Base-by-base conservation (phyloP, 2,888 invertebrate species). In the Dryococelus australis region DNA sequence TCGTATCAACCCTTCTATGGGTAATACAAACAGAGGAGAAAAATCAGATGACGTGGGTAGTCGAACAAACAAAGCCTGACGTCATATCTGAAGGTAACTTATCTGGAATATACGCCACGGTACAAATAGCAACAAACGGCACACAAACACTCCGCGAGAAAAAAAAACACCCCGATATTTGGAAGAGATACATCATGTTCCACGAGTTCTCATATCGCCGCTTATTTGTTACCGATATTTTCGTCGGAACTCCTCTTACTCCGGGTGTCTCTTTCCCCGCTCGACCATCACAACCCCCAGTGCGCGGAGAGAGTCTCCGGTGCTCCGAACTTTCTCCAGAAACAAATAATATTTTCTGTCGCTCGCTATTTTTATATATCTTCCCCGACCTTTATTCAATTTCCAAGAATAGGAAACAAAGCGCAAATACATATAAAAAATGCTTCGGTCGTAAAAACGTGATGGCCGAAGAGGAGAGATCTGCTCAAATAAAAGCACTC, bases 181-280 rank as follows among this genome's bases (percentile, higher is more conserved):
- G 24, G 65, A 65, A 65, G 65, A 65, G 65, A 65, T 65, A 16
- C n/a, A 24, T 24, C 65, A 24, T 24, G 65, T n/a, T 24, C 24
- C 24, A 16, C 65, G 65, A 65, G 65, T 65, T 65, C n/a, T 65
- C 86, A 65, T 79, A 79, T 78, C 86, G 35, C n/a, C 86, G 79
- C 86, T 86, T 86, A 86, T 79, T 79, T 78, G 86, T 43, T 86
- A 86, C 79, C 86, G 43, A 79, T 86, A 43, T 86, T 43, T 84
- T 65, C 85, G 43, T 8, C 65, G 65, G 65, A 65, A 65, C 65
- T 65, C 65, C n/a, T 51, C 8, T n/a, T n/a, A n/a, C 51, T 65
- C 65, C 65, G 1, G 65, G 2, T 24, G n/a, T 65, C 65, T n/a
- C 65, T n/a, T 2, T 20, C 16, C 16, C 65, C n/a, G 0, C 65